Conservation (phyloP, 2,888 invertebrate species). For the Alsophila aescularia region DNA sequence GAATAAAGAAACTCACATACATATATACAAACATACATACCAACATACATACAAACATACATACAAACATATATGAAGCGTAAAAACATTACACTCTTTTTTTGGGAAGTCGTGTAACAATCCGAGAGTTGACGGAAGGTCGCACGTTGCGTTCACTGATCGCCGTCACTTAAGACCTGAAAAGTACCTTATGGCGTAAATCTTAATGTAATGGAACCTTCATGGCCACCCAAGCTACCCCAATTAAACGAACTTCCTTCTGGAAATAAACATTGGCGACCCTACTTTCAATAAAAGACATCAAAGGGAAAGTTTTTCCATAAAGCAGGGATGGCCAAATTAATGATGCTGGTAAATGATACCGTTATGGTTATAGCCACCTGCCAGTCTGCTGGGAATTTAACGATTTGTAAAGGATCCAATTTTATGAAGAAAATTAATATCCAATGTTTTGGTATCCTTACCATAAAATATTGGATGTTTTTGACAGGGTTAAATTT, state of each 20-base stretch:
- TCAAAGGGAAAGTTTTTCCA: slow-evolving; percentile 27
- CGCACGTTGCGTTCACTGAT: too few species aligned
- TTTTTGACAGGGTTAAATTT: too few species aligned
- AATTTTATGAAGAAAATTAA: slow-evolving; percentile 15
- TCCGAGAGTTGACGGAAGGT: too few species aligned
- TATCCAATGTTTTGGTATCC: background rate
- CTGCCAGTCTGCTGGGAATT: slow-evolving; percentile 18
- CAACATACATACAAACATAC: too few species aligned
- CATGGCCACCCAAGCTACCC: slow-evolving; percentile 6
- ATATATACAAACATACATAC: too few species aligned
- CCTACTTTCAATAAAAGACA: slow-evolving; percentile 24
- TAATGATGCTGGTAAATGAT: slow-evolving; percentile 23
- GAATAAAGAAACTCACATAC: too few species aligned
- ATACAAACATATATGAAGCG: too few species aligned
- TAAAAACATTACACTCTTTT: too few species aligned
- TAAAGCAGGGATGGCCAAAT: slow-evolving; percentile 19
- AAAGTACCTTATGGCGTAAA: too few species aligned
- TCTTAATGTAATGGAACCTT: background rate
- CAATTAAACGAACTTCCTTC: slow-evolving; percentile 20
- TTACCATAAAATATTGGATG: too few species aligned
- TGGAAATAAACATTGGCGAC: slow-evolving; percentile 19
- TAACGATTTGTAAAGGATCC: slow-evolving; percentile 4
- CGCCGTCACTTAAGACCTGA: too few species aligned
- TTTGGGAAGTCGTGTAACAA: too few species aligned
- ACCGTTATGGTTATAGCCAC: slow-evolving; percentile 12